Evolutionary conservation across 2,888 invertebrate genomes (phyloP).

Genomic region (Perithous albicinctus): DNA sequence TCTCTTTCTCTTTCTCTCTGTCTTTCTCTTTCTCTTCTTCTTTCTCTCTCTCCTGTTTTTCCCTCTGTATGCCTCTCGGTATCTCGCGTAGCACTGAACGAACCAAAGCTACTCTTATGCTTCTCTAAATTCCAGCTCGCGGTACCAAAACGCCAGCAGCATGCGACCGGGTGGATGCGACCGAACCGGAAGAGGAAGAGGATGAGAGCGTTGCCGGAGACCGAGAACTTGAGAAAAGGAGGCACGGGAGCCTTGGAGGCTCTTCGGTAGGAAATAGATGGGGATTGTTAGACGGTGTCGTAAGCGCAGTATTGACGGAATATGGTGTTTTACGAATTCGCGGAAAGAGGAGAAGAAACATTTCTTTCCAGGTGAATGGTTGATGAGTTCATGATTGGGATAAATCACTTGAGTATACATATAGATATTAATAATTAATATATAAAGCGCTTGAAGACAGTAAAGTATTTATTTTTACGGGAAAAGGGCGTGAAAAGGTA

Average conservation of each 20-base stretch:
- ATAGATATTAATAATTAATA: neutral
- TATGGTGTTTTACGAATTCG: neutral
- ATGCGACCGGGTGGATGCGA: constrained; percentile 35
- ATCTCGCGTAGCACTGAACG: constrained; percentile 32
- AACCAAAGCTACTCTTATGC: neutral
- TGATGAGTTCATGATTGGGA: neutral
- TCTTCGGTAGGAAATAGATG: neutral
- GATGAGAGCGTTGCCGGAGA: constrained; percentile 41
- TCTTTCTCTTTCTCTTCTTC: no score
- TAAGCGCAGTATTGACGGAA: neutral
- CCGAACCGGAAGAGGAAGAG: constrained; percentile 72
- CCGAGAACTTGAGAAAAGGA: constrained; percentile 13
- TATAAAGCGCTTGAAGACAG: no score
- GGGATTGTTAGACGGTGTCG: neutral
- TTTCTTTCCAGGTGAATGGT: neutral
- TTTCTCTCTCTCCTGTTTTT: no score
- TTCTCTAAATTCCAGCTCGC: constrained; percentile 70
- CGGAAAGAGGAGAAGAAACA: neutral
- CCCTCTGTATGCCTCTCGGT: constrained; percentile 31
- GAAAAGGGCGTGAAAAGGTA: no score
- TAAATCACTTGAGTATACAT: neutral
- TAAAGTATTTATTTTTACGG: no score
- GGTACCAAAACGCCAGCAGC: constrained; percentile 39
- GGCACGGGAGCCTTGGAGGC: constrained; percentile 11
- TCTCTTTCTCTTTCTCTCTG: no score